These are phyloP conservation scores for Callipepla californica DNA, from an alignment of 2,113 vertebrate species.

Conservation along the genomic window DNA sequence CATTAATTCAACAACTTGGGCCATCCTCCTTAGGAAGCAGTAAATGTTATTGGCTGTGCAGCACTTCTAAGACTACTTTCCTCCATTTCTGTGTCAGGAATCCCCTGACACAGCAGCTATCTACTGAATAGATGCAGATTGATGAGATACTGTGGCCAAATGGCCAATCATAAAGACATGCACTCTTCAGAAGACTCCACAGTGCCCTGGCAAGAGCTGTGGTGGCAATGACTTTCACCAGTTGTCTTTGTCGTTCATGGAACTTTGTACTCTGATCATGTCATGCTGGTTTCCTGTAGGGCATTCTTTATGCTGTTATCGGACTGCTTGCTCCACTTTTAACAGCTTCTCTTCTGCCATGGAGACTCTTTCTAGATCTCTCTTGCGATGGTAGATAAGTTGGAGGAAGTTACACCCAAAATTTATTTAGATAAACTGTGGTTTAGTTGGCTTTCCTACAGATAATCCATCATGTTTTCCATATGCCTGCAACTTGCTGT, in stretches of 20 bases:
- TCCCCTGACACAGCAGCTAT: not conserved
- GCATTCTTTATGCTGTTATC: not conserved
- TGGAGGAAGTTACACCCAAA: not conserved
- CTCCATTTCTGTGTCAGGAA: not conserved
- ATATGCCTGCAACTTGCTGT: not conserved
- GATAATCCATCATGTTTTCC: not conserved
- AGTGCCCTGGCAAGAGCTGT: accelerated
- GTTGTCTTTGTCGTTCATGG: accelerated
- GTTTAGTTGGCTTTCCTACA: not conserved
- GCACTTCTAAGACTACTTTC: not conserved
- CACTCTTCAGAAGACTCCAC: accelerated
- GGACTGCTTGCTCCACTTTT: not conserved
- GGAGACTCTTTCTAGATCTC: not conserved
- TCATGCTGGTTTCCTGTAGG: not conserved
- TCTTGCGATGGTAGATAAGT: not conserved
- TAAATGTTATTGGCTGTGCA: not conserved
- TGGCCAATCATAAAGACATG: not conserved
- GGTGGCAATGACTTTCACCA: accelerated
- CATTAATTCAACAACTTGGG: not conserved
- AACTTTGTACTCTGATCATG: not conserved
- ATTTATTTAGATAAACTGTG: not conserved
- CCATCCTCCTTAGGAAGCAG: not conserved
- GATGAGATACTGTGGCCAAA: not conserved
- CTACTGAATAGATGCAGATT: not conserved
- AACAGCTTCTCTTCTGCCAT: not conserved